phyloP scores from a whole-genome alignment of 2,797 vertebrate genomes.

The Perodicticus potto region DNA sequence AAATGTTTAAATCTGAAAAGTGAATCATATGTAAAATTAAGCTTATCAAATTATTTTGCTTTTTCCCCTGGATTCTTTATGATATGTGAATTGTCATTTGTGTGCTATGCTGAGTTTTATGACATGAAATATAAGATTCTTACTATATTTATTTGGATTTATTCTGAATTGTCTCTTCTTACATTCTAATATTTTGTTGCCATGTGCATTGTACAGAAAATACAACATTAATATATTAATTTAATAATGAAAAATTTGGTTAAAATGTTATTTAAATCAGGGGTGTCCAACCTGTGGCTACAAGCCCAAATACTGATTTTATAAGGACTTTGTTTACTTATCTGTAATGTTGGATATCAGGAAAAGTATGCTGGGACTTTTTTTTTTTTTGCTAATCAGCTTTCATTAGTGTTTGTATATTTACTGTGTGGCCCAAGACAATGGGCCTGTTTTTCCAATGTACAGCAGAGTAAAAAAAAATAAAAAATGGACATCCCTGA shows the following conservation, averaged over 20 bases:
- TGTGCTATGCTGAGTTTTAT: constrained; percentile 40
- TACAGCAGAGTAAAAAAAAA: too few relatives aligned
- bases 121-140: constrained; percentile 47
- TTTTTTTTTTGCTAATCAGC: too few relatives aligned
- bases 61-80: constrained; percentile 44
- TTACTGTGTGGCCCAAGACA: too few relatives aligned
- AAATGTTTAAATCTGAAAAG: constrained; percentile 58
- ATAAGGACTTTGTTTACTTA: too few relatives aligned
- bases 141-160: constrained; percentile 58
- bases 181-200: constrained; percentile 54
- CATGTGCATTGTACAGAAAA: constrained; percentile 36
- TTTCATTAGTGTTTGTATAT: too few relatives aligned
- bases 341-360: too few relatives aligned
- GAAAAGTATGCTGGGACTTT: too few relatives aligned
- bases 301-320: too few relatives aligned
- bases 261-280: constrained; percentile 15
- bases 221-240: constrained; percentile 17
- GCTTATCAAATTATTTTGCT: constrained; percentile 28
- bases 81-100: constrained; percentile 37
- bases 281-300: too few relatives aligned
- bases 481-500: neutral
- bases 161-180: neutral
- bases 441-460: too few relatives aligned
- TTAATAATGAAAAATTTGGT: neutral
- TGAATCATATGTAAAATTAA: constrained; percentile 12